phyloP scores from a whole-genome alignment of 2,888 invertebrate species.

The Lordiphosa fenestrarum region DNA sequence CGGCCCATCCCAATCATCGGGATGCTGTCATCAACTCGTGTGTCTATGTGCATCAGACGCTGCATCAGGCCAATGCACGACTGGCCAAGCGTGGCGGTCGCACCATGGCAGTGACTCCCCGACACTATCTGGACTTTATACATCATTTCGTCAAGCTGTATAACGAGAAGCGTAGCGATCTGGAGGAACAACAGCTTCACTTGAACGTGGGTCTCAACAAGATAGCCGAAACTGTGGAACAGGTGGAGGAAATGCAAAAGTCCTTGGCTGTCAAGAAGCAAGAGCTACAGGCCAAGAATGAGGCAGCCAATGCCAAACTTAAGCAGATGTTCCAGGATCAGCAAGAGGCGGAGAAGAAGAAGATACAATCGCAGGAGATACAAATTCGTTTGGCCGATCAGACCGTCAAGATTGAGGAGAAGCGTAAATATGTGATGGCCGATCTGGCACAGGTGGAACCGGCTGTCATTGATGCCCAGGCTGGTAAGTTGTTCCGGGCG shows the following conservation, averaged over 20 bases:
- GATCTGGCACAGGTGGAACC: conserved; percentile 99
- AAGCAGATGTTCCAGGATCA: conserved; percentile 99
- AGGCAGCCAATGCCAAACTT: conserved; percentile 99
- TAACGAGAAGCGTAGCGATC: conserved; percentile 97
- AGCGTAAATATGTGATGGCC: conserved; percentile 95
- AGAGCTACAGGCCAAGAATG: conserved; percentile 97
- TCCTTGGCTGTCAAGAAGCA: conserved; percentile 97
- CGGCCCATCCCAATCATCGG: conserved; percentile 89
- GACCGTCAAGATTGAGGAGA: conserved; percentile 95
- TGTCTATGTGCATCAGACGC: conserved; percentile 98
- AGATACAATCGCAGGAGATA: conserved; percentile 98
- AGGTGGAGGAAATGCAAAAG: conserved; percentile 99
- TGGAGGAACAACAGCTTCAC: conserved; percentile 99
- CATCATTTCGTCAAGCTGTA: conserved; percentile 99
- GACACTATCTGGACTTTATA: conserved; percentile 99
- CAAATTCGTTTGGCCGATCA: conserved; percentile 92
- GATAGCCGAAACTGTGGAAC: conserved; percentile 99
- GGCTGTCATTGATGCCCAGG: conserved; percentile 99
- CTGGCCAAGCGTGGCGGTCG: conserved; percentile 95
- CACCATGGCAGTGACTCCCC: conserved; percentile 98
- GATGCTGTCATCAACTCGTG: conserved; percentile 99
- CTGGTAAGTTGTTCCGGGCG: conserved; percentile 83
- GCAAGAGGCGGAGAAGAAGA: conserved; percentile 99
- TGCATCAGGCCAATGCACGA: conserved; percentile 95
- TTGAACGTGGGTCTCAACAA: conserved; percentile 99